Evolutionary conservation across 1,140 invertebrate genomes (phyloP), one percentile per base, ranked within the genome.

Genomic region (Lasioglossum baleicum): DNA sequence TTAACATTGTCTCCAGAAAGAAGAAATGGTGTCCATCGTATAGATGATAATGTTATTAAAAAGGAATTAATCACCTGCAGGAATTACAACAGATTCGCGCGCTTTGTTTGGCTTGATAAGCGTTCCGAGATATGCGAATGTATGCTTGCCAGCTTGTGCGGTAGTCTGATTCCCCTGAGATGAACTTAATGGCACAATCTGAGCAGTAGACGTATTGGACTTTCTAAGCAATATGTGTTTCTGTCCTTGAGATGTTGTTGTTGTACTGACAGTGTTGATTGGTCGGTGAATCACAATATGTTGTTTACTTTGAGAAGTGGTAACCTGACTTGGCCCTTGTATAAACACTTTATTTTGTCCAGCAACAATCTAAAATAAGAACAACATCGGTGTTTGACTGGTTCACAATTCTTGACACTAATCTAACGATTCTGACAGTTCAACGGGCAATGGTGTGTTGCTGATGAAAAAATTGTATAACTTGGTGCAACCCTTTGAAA

Each of bases 41-140:
- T 2, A n/a, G 53, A 26, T 26, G 53, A 53, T 48, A 48, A 53
- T 78, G 44, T 64, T 22, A 58, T 44, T 13, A 74, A 61, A 17
- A 20, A 42, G 69, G 63, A 64, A 75, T 67, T 83, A 66, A 56
- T 90, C 84, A 91, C 91, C 91, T 89, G 87, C 76, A 64, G 92
- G 88, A 74, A 93, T 91, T 53, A 91, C 90, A 70, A 92, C 89
- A 48, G 90, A 89, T 35, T 93, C 91, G 15, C 89, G 83, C 35
- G 90, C 77, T 56, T 92, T 92, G 60, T 90, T 91, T 26, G 92
- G 89, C 75, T 92, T 93, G 35, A 93, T 91, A 17, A 93, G 83
- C 17, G 91, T 93, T 31, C 92, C 90, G 63, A 94, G 80, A 82
- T 93, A 93, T 0, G 93, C 91, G 83, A 93, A 91, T 4, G 92